phyloP scores from a whole-genome alignment of 1,140 invertebrate species.

The Bombus impatiens region DNA sequence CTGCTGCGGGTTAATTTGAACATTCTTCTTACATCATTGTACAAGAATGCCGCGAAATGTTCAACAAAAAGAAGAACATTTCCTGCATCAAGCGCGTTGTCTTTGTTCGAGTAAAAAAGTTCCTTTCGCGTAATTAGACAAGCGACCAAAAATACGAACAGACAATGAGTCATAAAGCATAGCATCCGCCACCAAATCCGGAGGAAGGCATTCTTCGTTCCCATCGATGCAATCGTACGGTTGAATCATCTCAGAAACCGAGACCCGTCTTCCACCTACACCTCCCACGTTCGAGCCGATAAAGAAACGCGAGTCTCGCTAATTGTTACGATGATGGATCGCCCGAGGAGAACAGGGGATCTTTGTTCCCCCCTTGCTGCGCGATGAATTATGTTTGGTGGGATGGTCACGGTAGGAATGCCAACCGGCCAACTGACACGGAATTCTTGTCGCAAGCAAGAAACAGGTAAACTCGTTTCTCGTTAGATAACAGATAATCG shows the following conservation, averaged over 20 bases:
- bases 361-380: constrained; percentile 34
- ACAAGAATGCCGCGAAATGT: not conserved
- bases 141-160: constrained; percentile 24
- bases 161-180: constrained; percentile 53
- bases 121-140: not conserved
- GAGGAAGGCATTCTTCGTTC: constrained; percentile 53
- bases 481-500: constrained; percentile 37
- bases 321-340: constrained; percentile 77
- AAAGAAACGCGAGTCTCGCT: constrained; percentile 63
- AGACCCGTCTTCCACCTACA: constrained; percentile 61
- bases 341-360: constrained; percentile 34
- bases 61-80: not conserved
- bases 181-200: constrained; percentile 56
- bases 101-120: not conserved
- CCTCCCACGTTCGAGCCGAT: constrained; percentile 66
- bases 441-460: constrained; percentile 17
- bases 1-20: constrained; percentile 11
- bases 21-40: not conserved
- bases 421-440: not conserved
- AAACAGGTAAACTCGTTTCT: constrained; percentile 26
- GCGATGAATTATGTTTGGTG: constrained; percentile 26
- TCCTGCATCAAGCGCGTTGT: not conserved
- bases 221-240: constrained; percentile 66
- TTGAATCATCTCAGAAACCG: constrained; percentile 65
- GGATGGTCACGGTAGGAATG: constrained; percentile 25